Percentiles rank a stretch among this genome's conserved stretches.
phyloP scores from a whole-genome alignment of 92 coral and sea anemone genomes.

The Plumapathes pennacea region DNA sequence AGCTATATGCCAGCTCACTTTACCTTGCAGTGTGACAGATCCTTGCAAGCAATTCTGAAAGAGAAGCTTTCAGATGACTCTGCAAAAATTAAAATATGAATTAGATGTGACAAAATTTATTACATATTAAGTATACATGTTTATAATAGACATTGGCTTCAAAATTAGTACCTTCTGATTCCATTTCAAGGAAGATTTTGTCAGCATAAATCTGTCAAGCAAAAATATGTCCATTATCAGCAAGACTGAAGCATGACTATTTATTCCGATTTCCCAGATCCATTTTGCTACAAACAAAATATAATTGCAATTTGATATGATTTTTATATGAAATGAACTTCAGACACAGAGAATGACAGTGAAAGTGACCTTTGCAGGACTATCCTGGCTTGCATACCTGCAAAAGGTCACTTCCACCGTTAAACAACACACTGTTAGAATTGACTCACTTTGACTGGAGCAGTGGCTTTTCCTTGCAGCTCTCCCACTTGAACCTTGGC shows the following conservation, averaged over 20 bases:
- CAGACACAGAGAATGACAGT: neutral
- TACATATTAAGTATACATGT: too few species aligned
- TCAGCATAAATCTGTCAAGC: slow-evolving; percentile 80
- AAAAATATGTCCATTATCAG: neutral
- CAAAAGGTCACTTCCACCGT: too few species aligned
- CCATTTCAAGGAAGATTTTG: slow-evolving; percentile 82
- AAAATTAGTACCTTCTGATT: slow-evolving; percentile 53
- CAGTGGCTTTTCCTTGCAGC: slow-evolving; percentile 71
- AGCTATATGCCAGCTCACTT: neutral
- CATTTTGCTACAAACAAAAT: neutral
- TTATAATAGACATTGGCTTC: neutral
- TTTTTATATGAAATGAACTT: neutral
- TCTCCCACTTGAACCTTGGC: slow-evolving; percentile 57
- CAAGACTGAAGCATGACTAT: neutral
- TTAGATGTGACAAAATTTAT: neutral
- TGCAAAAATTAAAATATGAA: slow-evolving; percentile 1
- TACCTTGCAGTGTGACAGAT: slow-evolving; percentile 50
- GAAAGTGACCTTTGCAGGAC: neutral
- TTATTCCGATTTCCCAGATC: too few species aligned
- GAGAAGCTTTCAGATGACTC: slow-evolving; percentile 10
- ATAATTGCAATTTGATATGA: neutral
- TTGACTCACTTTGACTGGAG: slow-evolving; percentile 90
- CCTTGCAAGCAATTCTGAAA: slow-evolving; percentile 64
- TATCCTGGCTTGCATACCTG: too few species aligned
- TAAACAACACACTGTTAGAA: too few species aligned